Conservation (phyloP, 2,113 vertebrate genomes). For the Capra hircus region DNA sequence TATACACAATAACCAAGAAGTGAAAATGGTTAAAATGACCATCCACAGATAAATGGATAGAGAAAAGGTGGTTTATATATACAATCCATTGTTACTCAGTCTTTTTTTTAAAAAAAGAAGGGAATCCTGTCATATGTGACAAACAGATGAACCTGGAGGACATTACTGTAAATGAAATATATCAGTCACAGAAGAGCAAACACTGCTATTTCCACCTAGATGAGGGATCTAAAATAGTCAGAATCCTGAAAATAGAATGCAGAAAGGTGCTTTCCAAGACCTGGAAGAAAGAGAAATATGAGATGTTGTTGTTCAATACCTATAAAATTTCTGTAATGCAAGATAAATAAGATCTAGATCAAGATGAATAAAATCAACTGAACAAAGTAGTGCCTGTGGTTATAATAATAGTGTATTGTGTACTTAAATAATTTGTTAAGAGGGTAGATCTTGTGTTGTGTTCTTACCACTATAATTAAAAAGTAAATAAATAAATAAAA, state of each 20-base stretch:
- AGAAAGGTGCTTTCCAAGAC: not conserved
- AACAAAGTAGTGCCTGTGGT: not conserved
- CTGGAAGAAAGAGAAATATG: not conserved
- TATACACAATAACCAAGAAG: not conserved
- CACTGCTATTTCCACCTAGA: not conserved
- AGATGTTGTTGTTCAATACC: not conserved
- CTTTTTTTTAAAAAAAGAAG: not conserved
- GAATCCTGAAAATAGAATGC: not conserved
- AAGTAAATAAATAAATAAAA: not conserved
- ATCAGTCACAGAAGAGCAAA: not conserved
- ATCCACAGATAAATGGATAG: not conserved
- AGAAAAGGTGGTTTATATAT: not conserved
- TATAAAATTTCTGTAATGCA: not conserved
- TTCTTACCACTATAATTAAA: not conserved
- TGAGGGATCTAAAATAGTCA: not conserved
- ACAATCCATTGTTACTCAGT: not conserved
- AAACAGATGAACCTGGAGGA: not conserved
- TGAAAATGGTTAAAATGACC: not conserved
- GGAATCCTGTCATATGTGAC: not conserved
- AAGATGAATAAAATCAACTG: not conserved
- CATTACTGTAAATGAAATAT: not conserved
- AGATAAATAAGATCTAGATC: not conserved
- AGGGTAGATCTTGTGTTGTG: not conserved
- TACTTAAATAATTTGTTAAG: not conserved
- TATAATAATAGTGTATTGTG: not conserved